These are phyloP conservation scores for Diachrysia chrysitis DNA, from an alignment of 2,888 invertebrate species.

Conservation along the genomic window DNA sequence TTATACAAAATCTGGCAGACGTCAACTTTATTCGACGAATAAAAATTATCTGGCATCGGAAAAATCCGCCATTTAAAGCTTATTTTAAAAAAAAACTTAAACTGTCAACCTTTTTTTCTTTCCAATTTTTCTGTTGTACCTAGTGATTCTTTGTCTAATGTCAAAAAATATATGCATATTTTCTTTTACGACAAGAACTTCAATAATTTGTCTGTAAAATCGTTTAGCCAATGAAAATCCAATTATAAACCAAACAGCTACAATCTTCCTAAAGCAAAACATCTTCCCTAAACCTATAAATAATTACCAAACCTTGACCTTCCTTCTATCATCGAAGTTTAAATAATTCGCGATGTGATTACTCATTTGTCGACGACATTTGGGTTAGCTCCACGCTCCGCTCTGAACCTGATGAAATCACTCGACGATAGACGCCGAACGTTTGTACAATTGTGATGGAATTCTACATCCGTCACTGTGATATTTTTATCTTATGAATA, in stretches of 20 bases:
- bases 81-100: not conserved
- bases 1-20: too few species aligned
- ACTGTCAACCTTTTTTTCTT: not conserved
- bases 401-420: constrained; percentile 38
- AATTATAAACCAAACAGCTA: constrained; percentile 5
- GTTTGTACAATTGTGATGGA: constrained; percentile 49
- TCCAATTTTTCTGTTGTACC: too few species aligned
- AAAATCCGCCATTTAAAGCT: not conserved
- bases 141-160: too few species aligned
- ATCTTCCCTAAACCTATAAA: not conserved
- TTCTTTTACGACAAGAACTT: too few species aligned
- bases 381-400: constrained; percentile 22
- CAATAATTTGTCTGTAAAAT: not conserved
- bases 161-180: too few species aligned
- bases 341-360: constrained; percentile 27
- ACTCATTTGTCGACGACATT: constrained; percentile 40
- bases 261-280: not conserved
- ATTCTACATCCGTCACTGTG: constrained; percentile 36
- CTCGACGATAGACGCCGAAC: constrained; percentile 43
- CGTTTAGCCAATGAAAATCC: not conserved
- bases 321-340: constrained; percentile 23
- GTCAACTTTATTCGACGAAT: too few species aligned
- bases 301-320: constrained; percentile 8
- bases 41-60: too few species aligned
- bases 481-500: constrained; percentile 45